Base-by-base conservation (phyloP, 2,888 invertebrate genomes). In the Drepana falcataria region DNA sequence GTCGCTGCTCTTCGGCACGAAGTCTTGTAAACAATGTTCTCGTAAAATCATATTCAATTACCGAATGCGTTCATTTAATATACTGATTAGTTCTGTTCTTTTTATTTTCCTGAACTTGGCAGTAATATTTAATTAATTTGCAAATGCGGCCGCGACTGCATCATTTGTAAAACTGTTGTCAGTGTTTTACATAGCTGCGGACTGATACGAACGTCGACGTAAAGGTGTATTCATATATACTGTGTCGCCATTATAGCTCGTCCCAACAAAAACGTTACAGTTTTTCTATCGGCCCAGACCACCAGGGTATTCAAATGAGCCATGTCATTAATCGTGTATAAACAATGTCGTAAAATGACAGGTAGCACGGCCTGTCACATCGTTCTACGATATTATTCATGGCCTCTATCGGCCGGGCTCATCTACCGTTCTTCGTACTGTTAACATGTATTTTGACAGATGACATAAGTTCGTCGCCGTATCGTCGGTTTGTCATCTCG, bases 361-460 rank as follows among this genome's bases (percentile, higher is more conserved):
- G 85, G 81, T 81, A 85, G 79, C 78, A 75, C 73, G 70, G 78
- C 79, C 70, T 81, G 83, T 86, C 80, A 81, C 79, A 83, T 81
- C 81, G 74, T 71, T 73, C 77, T 78, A 75, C 79, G 73, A 75
- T 81, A 82, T 78, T 83, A 83, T 82, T 85, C 84, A 77, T 75
- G 76, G 58, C 60, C 60, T 68, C 71, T 80, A 83, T 84, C 81
- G 57, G 55, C 53, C 60, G 57, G 66, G 65, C 75, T 71, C 75
- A 85, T 84, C 85, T 76, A 68, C 71, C 73, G 73, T 77, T 75
- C 67, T 62, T 71, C 69, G 72, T 79, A 79, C 84, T 86, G 89
- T 87, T 88, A 89, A 89, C 90, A 87, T 90, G 79, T 89, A 88
- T 90, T 91, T 91, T 91, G 91, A 90, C 90, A 90, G 85, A 91